phyloP scores from a whole-genome alignment of 2,888 invertebrate species.

The Chymomyza caudatula region DNA sequence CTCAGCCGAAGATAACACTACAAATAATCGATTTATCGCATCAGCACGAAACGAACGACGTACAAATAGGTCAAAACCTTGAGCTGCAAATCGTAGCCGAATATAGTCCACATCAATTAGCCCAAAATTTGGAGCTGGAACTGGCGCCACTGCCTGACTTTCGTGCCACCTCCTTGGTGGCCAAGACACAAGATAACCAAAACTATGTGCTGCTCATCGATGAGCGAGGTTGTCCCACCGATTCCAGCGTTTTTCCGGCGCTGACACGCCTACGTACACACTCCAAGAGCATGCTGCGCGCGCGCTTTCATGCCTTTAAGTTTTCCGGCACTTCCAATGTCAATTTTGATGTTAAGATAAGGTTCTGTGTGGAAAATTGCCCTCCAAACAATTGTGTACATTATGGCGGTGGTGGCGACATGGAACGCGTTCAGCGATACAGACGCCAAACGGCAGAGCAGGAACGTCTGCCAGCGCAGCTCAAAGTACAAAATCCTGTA shows the following conservation, averaged over 20 bases:
- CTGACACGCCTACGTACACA: conserved; percentile 76
- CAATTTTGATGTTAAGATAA: conserved; percentile 88
- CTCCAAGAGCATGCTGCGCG: conserved; percentile 78
- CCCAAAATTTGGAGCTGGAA: conserved; percentile 43
- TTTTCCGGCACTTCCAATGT: conserved; percentile 91
- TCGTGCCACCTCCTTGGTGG: conserved; percentile 87
- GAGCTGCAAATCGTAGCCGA: conserved; percentile 82
- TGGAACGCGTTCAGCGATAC: conserved; percentile 25
- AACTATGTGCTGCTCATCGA: conserved; percentile 85
- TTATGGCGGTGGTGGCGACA: conserved; percentile 15
- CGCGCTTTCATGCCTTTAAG: conserved; percentile 90
- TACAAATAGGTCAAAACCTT: conserved; percentile 84
- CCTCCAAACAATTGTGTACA: conserved; percentile 81
- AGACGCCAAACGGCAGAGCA: conserved; percentile 39
- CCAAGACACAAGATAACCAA: conserved; percentile 87
- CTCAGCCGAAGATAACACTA: conserved; percentile 78
- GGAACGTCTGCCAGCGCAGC: conserved; percentile 34
- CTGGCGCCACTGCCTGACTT: conserved; percentile 82
- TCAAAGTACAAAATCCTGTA: conserved; percentile 72
- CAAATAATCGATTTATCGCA: conserved; percentile 81
- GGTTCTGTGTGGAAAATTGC: conserved; percentile 86
- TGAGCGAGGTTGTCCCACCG: conserved; percentile 88
- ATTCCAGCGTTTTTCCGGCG: conserved; percentile 80
- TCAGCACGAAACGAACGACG: conserved; percentile 82
- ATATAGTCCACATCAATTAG: conserved; percentile 57